A percentile compares a stretch with the other conserved stretches of the same genome.
Evolutionary conservation across 2,113 vertebrate genomes (phyloP).

Genomic region (Myotis brandtii): DNA sequence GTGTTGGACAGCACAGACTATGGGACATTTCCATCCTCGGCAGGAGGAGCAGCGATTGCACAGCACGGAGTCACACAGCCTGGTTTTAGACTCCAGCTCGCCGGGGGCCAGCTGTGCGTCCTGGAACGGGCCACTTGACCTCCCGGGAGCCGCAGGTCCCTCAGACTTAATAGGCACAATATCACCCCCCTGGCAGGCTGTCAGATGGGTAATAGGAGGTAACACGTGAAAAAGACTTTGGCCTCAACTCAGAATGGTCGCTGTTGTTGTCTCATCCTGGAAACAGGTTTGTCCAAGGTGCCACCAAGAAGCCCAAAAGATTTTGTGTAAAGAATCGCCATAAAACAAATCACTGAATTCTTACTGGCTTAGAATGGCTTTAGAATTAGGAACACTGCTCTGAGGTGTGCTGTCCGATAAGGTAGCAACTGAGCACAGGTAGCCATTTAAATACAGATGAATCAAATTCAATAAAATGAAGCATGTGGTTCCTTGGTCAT

Average conservation of each 20-base stretch:
- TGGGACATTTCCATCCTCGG: fast-evolving
- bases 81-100: not conserved
- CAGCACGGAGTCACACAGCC: not conserved
- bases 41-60: not conserved
- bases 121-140: not conserved
- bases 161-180: not conserved
- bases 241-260: not conserved
- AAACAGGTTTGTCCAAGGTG: not conserved
- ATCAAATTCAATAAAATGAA: not conserved
- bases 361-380: not conserved
- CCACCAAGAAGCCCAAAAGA: not conserved
- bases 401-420: not conserved
- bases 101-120: not conserved
- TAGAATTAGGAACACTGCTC: not conserved
- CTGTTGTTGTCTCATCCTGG: not conserved
- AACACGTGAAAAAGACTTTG: not conserved
- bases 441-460: not conserved
- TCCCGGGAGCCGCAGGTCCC: not conserved
- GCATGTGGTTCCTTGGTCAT: not conserved
- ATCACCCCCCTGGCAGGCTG: not conserved
- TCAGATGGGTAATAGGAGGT: fast-evolving
- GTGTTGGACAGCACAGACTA: not conserved
- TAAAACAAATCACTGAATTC: not conserved
- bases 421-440: not conserved
- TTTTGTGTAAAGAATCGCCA: not conserved